Evolutionary conservation across 2,113 vertebrate genomes (phyloP), one percentile per base, ranked within the genome.

Genomic region (Melospiza melodia): DNA sequence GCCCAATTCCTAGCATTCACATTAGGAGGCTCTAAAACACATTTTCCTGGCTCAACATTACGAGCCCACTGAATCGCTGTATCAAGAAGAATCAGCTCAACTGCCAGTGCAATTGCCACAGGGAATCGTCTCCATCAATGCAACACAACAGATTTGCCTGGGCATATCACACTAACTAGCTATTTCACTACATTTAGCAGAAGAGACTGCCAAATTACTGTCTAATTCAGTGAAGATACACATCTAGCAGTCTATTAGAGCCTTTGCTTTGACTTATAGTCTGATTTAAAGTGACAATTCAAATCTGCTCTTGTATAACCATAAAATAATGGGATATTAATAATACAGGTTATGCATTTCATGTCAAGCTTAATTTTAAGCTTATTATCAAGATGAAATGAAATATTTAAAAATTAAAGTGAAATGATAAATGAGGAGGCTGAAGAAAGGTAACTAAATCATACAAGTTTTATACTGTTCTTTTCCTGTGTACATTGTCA

Each of bases 311-410:
- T 95, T 91, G 88, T 94, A 75, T 86, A 96, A 90, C 62, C 18
- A 30, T 83, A 96, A 97, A 97, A 96, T 95, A 94, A 97, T 80
- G 33, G 72, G 39, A 77, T 74, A 94, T 94, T 97, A 97, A 96
- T 97, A 96, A 95, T 87, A 88, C 25, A 89, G 79, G 95, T 96
- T 95, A 97, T 91, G 88, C 83, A 87, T 95, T 87, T 74, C 87
- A 83, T 62, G 80, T 85, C 80, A 95, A 96, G 57, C 21, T 96
- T 93, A 84, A 90, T 90, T 94, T 89, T 92, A 95, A 87, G 69
- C 35, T 39, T 93, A 65, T 84, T 94, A 94, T 94, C 78, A 91
- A 79, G 81, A 95, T 89, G 77, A 90, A 93, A 90, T 95, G 27
- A 97, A 96, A 90, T 85, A 89, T 95, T 95, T 81, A 91, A 96